These are phyloP conservation scores for Hippolais icterina DNA, from an alignment of 2,113 vertebrate species.

Conservation along the genomic window DNA sequence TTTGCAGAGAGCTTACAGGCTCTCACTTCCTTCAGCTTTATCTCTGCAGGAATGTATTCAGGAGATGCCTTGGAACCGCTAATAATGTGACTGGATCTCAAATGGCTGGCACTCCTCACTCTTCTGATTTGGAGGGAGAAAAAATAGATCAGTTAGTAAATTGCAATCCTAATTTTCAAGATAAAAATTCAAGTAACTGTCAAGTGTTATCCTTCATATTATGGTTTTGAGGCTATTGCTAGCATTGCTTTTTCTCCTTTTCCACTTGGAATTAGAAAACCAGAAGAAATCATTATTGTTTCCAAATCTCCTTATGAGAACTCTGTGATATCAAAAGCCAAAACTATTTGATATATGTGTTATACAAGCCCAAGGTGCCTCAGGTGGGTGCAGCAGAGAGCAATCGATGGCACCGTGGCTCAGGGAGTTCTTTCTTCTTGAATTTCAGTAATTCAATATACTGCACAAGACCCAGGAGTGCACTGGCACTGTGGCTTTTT, in stretches of 20 bases:
- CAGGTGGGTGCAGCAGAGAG: conserved; percentile 59
- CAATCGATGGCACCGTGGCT: conserved; percentile 53
- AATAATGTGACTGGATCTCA: not conserved
- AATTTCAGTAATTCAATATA: not conserved
- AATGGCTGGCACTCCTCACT: not conserved
- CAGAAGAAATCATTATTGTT: conserved; percentile 59
- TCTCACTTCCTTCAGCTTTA: not conserved
- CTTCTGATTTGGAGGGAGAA: not conserved
- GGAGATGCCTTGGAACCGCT: not conserved
- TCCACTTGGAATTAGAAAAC: conserved; percentile 52
- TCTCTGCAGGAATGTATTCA: not conserved
- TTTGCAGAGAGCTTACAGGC: not conserved
- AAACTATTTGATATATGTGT: not conserved
- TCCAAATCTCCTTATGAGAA: conserved; percentile 59
- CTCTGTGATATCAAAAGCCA: conserved; percentile 64
- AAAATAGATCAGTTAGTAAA: not conserved
- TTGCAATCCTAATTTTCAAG: not conserved
- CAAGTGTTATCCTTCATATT: not conserved
- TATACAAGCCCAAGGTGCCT: conserved; percentile 58
- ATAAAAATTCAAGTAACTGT: not conserved
- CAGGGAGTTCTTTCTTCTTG: conserved; percentile 42
- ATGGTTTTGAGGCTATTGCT: not conserved
- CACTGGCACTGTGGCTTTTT: not conserved
- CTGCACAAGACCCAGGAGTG: not conserved
- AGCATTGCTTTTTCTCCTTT: not conserved